Conservation (phyloP, 2,113 vertebrate species). For the Rattus norvegicus region DNA sequence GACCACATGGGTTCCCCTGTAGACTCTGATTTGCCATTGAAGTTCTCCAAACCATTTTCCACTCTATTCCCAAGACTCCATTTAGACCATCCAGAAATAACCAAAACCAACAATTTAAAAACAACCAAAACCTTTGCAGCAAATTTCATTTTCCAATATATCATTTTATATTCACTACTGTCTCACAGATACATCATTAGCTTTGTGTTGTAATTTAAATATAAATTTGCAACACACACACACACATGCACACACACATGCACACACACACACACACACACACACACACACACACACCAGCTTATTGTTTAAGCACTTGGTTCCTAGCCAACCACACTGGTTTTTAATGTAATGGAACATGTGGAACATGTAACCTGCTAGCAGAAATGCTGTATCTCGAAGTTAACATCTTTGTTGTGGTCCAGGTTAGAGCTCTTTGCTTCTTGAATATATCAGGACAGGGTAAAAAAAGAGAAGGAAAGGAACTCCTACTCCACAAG, state of each 20-base stretch:
- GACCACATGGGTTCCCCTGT: too few species aligned
- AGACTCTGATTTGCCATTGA: too few species aligned
- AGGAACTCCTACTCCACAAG: background rate
- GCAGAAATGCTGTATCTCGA: background rate
- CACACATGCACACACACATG: background rate
- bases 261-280: too few species aligned
- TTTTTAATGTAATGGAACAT: background rate
- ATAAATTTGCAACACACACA: background rate
- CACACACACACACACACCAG: background rate
- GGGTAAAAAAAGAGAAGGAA: background rate
- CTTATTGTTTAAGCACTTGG: background rate
- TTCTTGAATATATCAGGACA: background rate
- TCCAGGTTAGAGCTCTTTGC: background rate
- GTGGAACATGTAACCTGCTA: background rate
- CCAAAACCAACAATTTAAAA: background rate
- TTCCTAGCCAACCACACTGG: background rate
- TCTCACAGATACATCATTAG: background rate
- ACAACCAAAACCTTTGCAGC: background rate
- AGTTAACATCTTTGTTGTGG: background rate
- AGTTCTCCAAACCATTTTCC: background rate
- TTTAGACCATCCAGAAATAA: background rate
- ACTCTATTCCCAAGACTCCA: background rate
- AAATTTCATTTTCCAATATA: background rate
- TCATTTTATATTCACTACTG: fast-evolving
- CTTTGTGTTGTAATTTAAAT: background rate